These are phyloP conservation scores for Paracanthobrama guichenoti DNA, from an alignment of 2,113 vertebrate species.

Conservation along the genomic window DNA sequence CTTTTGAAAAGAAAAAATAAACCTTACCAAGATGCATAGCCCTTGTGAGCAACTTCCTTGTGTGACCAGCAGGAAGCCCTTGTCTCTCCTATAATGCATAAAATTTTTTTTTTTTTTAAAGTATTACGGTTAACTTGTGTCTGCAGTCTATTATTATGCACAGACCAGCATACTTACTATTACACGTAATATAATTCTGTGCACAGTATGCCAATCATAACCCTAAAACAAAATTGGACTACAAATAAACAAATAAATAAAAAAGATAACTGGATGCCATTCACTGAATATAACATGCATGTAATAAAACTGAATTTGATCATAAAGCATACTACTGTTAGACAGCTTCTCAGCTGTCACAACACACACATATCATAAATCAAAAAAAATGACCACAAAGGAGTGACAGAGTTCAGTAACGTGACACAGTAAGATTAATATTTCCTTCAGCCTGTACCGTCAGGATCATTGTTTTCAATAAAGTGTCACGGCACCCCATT, in stretches of 20 bases:
- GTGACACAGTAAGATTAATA: constrained; percentile 75
- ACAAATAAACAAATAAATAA: background rate
- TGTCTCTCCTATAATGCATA: background rate
- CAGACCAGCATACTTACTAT: too few relatives aligned
- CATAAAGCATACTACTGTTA: background rate
- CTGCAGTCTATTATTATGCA: too few relatives aligned
- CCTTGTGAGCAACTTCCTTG: background rate
- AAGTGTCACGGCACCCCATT: constrained; percentile 77
- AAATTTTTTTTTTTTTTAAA: too few relatives aligned
- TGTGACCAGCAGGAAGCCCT: background rate
- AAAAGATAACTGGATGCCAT: background rate
- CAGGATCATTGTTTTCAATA: constrained; percentile 82
- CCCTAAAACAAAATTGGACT: background rate
- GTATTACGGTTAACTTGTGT: too few relatives aligned
- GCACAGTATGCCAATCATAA: background rate
- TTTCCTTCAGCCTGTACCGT: constrained; percentile 65
- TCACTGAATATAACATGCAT: background rate
- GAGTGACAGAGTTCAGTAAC: constrained; percentile 60
- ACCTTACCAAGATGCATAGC: background rate
- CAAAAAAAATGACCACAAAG: constrained; percentile 58
- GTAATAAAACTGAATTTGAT: background rate
- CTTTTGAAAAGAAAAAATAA: too few relatives aligned
- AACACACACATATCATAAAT: constrained; percentile 11
- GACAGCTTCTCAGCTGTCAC: constrained; percentile 7
- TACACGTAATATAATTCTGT: too few relatives aligned